Evolutionary conservation across 2,797 vertebrate species (phyloP), one percentile per base, ranked within the genome.

Genomic region (Phrynocephalus vlangalii): DNA sequence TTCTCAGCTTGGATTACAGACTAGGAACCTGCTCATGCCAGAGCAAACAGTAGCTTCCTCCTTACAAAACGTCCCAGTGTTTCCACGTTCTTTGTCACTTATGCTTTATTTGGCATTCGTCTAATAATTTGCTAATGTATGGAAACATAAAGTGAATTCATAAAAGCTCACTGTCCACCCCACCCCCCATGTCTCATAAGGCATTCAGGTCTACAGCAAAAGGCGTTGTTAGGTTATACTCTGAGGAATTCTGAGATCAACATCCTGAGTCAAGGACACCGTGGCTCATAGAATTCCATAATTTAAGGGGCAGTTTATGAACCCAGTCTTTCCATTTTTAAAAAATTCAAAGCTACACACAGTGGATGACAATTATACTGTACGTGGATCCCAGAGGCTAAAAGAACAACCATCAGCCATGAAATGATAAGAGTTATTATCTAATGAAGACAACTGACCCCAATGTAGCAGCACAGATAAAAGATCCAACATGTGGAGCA

Each of bases 41-140:
- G 24, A n/a, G 22, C 77, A 66, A 73, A 71, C 6, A 60, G 79
- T 0, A 71, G 52, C 48, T 20, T 79, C 52, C 50, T 87, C 6
- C 76, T 92, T 82, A 82, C 10, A 87, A 67, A 81, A 60, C 28
- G 89, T 86, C 73, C 20, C 20, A 6, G 48, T 72, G 91, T 71
- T 44, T 38, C 84, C 81, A 66, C 86, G 52, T 70, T 48, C 50
- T n/a, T 81, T n/a, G 66, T 30, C 38, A 73, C 30, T 89, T 86
- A 20, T 50, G 28, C 30, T 50, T 50, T 73, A 16, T 24, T 87
- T 85, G 89, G 79, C 85, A 91, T 63, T n/a, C 76, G 48, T 48
- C 33, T 84, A 87, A 76, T 60, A 60, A 72, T 52, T 24, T 82
- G 63, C 73, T 72, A 60, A 75, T 30, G 33, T 3, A 50, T 79